These are phyloP conservation scores for Ceratotherium simum DNA, from an alignment of 2,113 vertebrate genomes.

Conservation along the genomic window DNA sequence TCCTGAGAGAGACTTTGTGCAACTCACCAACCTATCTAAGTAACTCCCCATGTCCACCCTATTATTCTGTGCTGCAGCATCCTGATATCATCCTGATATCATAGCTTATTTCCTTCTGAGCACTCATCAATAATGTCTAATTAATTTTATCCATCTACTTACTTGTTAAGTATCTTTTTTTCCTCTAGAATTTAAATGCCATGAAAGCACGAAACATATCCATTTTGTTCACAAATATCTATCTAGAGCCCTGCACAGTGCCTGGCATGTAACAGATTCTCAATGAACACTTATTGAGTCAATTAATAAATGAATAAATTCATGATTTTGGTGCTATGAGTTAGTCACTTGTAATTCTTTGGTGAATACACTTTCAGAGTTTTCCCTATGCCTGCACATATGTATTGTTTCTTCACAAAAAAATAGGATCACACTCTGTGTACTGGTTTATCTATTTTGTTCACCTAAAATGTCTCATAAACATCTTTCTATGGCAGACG, in stretches of 20 bases:
- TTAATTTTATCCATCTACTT: neutral
- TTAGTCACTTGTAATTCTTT: neutral
- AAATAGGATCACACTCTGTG: neutral
- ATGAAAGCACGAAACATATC: neutral
- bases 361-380: neutral
- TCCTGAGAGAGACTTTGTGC: neutral
- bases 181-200: neutral
- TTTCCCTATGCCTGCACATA: neutral
- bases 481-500: neutral
- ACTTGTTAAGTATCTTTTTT: neutral
- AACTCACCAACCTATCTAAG: neutral
- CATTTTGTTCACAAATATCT: neutral
- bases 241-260: neutral
- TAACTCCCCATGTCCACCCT: rapidly evolving
- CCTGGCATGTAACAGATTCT: neutral
- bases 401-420: neutral
- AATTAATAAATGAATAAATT: neutral
- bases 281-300: neutral
- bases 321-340: neutral
- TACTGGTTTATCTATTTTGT: neutral
- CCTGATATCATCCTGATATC: neutral
- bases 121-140: neutral
- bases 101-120: neutral
- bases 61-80: neutral
- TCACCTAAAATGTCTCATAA: conserved; percentile 21